A percentile compares a stretch with the other conserved stretches of the same genome.
These are phyloP conservation scores for Poeciliopsis turneri DNA, from an alignment of 2,797 vertebrate genomes.

Conservation along the genomic window DNA sequence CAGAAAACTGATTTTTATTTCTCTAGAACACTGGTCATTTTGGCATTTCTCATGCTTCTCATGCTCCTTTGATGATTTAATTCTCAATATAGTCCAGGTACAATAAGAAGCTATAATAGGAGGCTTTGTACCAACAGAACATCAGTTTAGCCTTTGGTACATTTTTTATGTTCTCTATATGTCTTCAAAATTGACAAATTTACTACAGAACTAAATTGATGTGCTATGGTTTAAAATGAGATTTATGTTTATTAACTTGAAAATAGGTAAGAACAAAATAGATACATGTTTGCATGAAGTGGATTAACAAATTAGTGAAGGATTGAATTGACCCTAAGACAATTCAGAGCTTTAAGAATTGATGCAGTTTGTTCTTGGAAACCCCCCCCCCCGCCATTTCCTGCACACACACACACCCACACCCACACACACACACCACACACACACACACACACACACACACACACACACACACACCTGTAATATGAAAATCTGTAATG, in stretches of 20 bases:
- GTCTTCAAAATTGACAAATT: not conserved
- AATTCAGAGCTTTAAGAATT: not conserved
- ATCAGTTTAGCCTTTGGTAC: not conserved
- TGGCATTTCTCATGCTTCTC: not conserved
- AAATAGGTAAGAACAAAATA: not conserved
- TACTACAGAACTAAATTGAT: not conserved
- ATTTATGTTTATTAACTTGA: not conserved
- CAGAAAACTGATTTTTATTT: not conserved
- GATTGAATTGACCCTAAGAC: not conserved
- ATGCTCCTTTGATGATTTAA: not conserved
- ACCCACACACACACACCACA: too few relatives aligned
- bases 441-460: too few relatives aligned
- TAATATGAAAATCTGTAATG: too few relatives aligned
- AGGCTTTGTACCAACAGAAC: not conserved
- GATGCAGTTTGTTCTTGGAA: not conserved
- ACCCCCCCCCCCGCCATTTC: too few relatives aligned
- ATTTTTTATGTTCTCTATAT: not conserved
- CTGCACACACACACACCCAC: too few relatives aligned
- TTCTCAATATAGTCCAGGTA: not conserved
- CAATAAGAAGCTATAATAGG: not conserved
- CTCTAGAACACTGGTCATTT: not conserved
- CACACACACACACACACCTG: too few relatives aligned
- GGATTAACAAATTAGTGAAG: not conserved
- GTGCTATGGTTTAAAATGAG: not conserved
- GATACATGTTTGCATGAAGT: not conserved